Base-by-base conservation (phyloP, 2,888 invertebrate genomes). In the Silvanus unidentatus region DNA sequence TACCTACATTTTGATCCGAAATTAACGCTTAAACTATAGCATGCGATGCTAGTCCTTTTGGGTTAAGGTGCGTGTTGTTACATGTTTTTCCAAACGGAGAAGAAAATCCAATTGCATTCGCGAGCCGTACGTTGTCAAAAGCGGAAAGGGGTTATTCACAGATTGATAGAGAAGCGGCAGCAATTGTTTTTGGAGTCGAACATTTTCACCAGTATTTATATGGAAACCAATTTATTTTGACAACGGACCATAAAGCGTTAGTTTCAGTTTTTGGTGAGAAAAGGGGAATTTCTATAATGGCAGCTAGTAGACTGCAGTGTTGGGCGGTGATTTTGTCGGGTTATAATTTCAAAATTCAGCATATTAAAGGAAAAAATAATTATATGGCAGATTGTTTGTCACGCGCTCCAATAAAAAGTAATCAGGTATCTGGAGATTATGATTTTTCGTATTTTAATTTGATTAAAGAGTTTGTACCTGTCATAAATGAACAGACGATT, bases 61-160 rank as follows among this genome's bases (percentile, higher is more conserved):
- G 64, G 32, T 8, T 22, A 5, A 5, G 4, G 8, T 3, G 4
- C 8, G 8, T 22, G 8, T 8, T 22, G 3, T 22, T 8, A 22
- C 22, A 22, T 43, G 60, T 32, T 64, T 62, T n/a, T 55, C 65
- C 6, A 63, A 58, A 66, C 52, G 59, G 60, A 10, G 44, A 49
- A 14, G 63, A 66, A 45, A 47, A 59, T 49, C 66, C 66, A 1
- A 62, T 68, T 35, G 60, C 60, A 2, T 69, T 63, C 53, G 64
- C 65, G 1, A 68, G 65, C 16, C 51, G 60, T 45, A 58, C 60
- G 0, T 47, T 70, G 11, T 61, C 59, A 10, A 50, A 49, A 40
- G 49, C 62, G 5, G 68, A 70, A 48, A 47, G 49, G 39, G 40
- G 16, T 10, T 49, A 45, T 29, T 45, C 32, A 22, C 52, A 49